Evolutionary conservation across 1,140 invertebrate genomes (phyloP), one percentile per base, ranked within the genome.

Genomic region (Lucilia cuprina): DNA sequence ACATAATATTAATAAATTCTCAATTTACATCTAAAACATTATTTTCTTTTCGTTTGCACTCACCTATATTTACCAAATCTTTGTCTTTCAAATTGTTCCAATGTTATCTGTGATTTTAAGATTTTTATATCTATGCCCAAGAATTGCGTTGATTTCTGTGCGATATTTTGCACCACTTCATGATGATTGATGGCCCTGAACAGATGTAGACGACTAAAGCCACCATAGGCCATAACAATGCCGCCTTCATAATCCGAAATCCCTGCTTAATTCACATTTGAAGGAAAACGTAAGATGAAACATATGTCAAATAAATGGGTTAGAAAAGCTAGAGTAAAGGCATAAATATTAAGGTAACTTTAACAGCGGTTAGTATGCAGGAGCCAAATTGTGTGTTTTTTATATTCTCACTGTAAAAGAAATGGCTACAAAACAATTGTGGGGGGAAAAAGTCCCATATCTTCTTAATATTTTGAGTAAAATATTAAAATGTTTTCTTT

Each of bases 21-120:
- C 1, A 30, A 30, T 30, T 30, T 30, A 30, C 25, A 2, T 30
- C 3, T 2, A 30, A 30, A 30, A 30, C 1, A 30, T 30, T 30
- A 30, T 2, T 30, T 30, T 30, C 25, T 3, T 30, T 30, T 30
- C 25, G 1, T 30, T 30, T 2, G 0, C 12, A 30, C 86, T 91
- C 91, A 96, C 96, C 96, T 97, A 91, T 95, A 98, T 91, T 97
- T 97, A 84, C 98, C 98, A 88, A 99, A 95, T 89, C 97, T 93
- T 89, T 97, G 94, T 86, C 94, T 93, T 86, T 95, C 93, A 92
- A 98, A 98, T 88, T 98, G 95, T 85, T 98, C 95, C 84, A 96
- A 92, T 2, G 95, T 96, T 74, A 98, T 96, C 85, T 95, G 94
- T 74, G 96, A 95, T 86, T 96, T 96, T 83, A 96, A 92, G 83